Evolutionary conservation across 2,888 invertebrate species (phyloP).

Genomic region (Phaedon cochleariae): DNA sequence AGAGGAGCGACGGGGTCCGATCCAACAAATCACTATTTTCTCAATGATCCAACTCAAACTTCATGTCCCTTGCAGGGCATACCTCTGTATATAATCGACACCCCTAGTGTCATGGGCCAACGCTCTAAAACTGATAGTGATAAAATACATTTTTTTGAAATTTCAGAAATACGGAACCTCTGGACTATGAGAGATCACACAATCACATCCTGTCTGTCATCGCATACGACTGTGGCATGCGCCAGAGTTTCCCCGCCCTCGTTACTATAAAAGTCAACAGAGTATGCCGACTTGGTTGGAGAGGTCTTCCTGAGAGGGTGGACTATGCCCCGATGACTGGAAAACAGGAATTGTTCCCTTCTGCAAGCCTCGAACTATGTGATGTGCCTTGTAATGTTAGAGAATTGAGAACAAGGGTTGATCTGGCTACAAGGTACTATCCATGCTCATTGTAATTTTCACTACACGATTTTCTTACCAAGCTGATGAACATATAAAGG

Average conservation of each 20-base stretch:
- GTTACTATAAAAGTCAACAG: slow-evolving; percentile 86
- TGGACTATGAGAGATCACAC: slow-evolving; percentile 92
- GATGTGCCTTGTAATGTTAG: slow-evolving; percentile 68
- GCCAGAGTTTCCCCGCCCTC: slow-evolving; percentile 91
- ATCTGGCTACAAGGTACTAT: slow-evolving; percentile 60
- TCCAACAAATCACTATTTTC: no score
- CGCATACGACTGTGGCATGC: slow-evolving; percentile 97
- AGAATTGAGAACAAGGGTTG: slow-evolving; percentile 64
- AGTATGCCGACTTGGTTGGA: slow-evolving; percentile 64
- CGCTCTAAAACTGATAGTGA: no score
- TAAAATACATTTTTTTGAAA: slow-evolving; percentile 9
- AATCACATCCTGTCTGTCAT: slow-evolving; percentile 97
- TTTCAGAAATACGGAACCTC: slow-evolving; percentile 80
- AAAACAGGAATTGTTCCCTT: slow-evolving; percentile 81
- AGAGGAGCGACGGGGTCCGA: no score
- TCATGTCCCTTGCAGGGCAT: no score
- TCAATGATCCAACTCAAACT: no score
- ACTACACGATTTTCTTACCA: no score
- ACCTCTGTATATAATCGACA: no score
- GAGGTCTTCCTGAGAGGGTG: slow-evolving; percentile 81
- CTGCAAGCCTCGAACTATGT: slow-evolving; percentile 74
- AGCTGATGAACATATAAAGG: no score
- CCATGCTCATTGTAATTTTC: neutral
- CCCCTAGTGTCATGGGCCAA: no score
- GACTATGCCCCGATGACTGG: slow-evolving; percentile 88